Percentiles rank a stretch among this genome's conserved stretches.
Conservation (phyloP, 2,797 vertebrate species). For the Knipowitschia caucasica region DNA sequence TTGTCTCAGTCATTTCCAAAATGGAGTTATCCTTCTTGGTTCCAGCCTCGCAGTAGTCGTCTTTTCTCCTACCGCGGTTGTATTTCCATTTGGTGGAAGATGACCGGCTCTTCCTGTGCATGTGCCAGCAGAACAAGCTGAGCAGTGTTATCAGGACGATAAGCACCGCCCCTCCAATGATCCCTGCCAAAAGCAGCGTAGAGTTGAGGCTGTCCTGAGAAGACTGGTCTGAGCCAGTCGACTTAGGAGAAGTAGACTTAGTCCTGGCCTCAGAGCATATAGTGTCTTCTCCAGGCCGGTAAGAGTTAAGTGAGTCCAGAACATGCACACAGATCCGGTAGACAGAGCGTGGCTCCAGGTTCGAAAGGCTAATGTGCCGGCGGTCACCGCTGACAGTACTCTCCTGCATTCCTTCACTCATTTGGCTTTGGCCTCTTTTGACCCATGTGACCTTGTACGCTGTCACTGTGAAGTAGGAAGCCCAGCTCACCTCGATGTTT, state of each 20-base stretch:
- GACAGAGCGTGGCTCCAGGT: conserved; percentile 88
- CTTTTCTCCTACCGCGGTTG: conserved; percentile 97
- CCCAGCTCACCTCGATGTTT: conserved; percentile 90
- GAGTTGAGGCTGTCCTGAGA: conserved; percentile 87
- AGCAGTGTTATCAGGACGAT: conserved; percentile 89
- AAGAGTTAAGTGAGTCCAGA: conserved; percentile 89
- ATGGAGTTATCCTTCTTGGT: conserved; percentile 99
- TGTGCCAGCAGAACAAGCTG: conserved; percentile 89
- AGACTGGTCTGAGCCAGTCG: conserved; percentile 85
- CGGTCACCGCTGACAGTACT: conserved; percentile 86
- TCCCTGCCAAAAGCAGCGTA: conserved; percentile 86
- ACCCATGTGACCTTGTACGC: conserved; percentile 97
- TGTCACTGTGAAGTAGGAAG: conserved; percentile 86
- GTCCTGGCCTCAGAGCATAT: conserved; percentile 93
- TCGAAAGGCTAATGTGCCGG: conserved; percentile 80
- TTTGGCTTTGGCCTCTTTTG: conserved; percentile 90
- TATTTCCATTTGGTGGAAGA: conserved; percentile 96
- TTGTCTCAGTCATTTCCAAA: conserved; percentile 99
- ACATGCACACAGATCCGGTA: conserved; percentile 94
- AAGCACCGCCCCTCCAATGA: conserved; percentile 92
- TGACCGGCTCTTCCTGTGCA: conserved; percentile 95
- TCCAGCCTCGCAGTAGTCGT: conserved; percentile 97
- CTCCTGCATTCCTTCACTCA: conserved; percentile 88
- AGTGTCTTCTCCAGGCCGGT: conserved; percentile 88
- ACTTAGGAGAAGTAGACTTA: conserved; percentile 75